Conservation (phyloP, 2,888 invertebrate genomes). For the Drosophila phalerata region DNA sequence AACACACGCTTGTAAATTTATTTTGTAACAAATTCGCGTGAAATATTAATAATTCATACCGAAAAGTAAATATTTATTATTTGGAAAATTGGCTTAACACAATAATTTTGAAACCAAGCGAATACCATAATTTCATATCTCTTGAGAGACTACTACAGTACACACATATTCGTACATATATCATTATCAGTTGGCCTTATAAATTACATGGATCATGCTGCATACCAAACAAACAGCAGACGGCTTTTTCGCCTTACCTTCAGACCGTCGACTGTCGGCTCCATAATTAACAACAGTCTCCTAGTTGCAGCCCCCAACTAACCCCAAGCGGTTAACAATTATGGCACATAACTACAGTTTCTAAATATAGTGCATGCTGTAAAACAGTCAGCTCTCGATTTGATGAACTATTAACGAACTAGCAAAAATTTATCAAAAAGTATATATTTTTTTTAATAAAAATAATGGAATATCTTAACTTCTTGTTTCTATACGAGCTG, state of each 20-base stretch:
- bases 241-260: conserved; percentile 3
- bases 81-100: conserved; percentile 42
- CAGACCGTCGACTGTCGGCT: conserved; percentile 15
- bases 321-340: conserved; percentile 40
- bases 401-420: conserved; percentile 3
- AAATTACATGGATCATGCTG: conserved; percentile 57
- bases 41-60: conserved; percentile 48
- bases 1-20: conserved; percentile 57
- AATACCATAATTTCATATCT: too few species aligned
- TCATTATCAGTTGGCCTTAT: conserved; percentile 44
- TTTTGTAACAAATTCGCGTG: conserved; percentile 50
- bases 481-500: not conserved
- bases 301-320: conserved; percentile 18
- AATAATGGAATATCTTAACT: not conserved
- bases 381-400: conserved; percentile 33
- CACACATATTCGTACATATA: conserved; percentile 2
- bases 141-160: too few species aligned
- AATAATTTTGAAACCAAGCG: too few species aligned
- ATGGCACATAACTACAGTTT: conserved; percentile 51
- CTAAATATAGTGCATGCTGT: conserved; percentile 52
- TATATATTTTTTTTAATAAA: too few species aligned
- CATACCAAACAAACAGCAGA: conserved; percentile 52
- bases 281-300: conserved; percentile 47
- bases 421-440: too few species aligned
- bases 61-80: conserved; percentile 16